These are phyloP conservation scores for Laspeyria flexula DNA, from an alignment of 2,888 invertebrate species.

Conservation along the genomic window DNA sequence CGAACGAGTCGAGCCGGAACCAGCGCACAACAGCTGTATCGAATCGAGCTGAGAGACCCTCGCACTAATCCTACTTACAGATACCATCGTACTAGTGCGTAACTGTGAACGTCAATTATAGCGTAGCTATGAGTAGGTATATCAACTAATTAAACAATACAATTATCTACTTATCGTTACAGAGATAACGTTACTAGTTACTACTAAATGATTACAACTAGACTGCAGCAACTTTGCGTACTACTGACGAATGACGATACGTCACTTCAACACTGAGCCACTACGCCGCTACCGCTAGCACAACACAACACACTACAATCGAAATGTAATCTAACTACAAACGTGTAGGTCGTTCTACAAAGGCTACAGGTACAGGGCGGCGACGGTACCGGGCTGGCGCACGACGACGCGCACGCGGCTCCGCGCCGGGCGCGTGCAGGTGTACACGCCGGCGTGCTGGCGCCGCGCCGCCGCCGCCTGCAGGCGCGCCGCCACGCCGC, in stretches of 20 bases:
- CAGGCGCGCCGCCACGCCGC: constrained; percentile 59
- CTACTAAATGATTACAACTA: constrained; percentile 26
- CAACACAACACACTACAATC: background rate
- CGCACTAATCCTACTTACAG: background rate
- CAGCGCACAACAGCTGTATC: no score
- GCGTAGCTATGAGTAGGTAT: no score
- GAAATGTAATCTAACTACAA: constrained; percentile 26
- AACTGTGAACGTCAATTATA: background rate
- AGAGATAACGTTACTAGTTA: constrained; percentile 31
- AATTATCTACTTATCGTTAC: constrained; percentile 8
- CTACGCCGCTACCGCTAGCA: background rate
- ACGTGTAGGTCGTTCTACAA: no score
- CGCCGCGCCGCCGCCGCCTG: constrained; percentile 55
- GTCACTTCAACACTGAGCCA: background rate
- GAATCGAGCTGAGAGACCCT: no score
- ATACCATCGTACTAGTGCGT: background rate
- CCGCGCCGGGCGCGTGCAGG: constrained; percentile 60
- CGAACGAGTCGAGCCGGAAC: no score
- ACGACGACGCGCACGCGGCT: constrained; percentile 56
- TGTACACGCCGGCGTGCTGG: constrained; percentile 66
- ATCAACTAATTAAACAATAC: constrained; percentile 2
- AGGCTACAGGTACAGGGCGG: no score
- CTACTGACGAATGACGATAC: constrained; percentile 21
- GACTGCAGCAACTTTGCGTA: constrained; percentile 10
- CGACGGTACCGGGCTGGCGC: constrained; percentile 10